Percentiles rank a stretch among this genome's conserved stretches.
Conservation (phyloP, 1,140 invertebrate species). For the Papilio glaucus region DNA sequence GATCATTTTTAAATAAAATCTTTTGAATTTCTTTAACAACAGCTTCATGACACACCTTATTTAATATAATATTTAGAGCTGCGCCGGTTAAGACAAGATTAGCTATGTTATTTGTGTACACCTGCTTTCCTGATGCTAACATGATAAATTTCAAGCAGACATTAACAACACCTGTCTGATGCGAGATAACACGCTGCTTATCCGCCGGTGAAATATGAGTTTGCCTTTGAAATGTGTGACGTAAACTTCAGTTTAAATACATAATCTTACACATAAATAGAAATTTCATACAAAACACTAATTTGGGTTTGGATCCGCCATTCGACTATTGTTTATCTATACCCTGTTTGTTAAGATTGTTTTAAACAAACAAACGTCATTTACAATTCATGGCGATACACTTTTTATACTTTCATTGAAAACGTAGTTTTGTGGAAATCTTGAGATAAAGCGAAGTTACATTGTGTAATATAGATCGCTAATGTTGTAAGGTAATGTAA, state of each 20-base stretch:
- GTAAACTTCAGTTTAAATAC: slow-evolving; percentile 10
- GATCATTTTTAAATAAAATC: too few relatives aligned
- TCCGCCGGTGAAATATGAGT: slow-evolving; percentile 72
- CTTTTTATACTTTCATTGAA: too few relatives aligned
- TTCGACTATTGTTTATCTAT: too few relatives aligned
- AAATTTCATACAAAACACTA: background rate
- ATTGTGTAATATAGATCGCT: too few relatives aligned
- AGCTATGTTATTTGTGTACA: slow-evolving; percentile 25
- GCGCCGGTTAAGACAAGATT: slow-evolving; percentile 15
- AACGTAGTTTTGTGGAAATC: too few relatives aligned
- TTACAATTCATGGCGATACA: too few relatives aligned
- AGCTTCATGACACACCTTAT: slow-evolving; percentile 1
- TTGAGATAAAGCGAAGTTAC: too few relatives aligned
- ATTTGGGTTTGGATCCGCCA: too few relatives aligned
- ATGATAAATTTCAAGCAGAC: slow-evolving; percentile 67
- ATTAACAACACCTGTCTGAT: slow-evolving; percentile 71
- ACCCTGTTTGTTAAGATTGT: too few relatives aligned
- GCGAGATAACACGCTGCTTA: slow-evolving; percentile 72
- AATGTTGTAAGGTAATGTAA: too few relatives aligned
- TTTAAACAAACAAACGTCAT: too few relatives aligned
- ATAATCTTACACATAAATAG: background rate
- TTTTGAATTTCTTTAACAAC: background rate
- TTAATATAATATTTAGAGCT: background rate
- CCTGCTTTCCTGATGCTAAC: slow-evolving; percentile 28
- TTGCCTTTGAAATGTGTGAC: slow-evolving; percentile 28